Percentiles rank a stretch among this genome's conserved stretches.
Evolutionary conservation across 2,113 vertebrate species (phyloP).

Genomic region (Cavia aperea): DNA sequence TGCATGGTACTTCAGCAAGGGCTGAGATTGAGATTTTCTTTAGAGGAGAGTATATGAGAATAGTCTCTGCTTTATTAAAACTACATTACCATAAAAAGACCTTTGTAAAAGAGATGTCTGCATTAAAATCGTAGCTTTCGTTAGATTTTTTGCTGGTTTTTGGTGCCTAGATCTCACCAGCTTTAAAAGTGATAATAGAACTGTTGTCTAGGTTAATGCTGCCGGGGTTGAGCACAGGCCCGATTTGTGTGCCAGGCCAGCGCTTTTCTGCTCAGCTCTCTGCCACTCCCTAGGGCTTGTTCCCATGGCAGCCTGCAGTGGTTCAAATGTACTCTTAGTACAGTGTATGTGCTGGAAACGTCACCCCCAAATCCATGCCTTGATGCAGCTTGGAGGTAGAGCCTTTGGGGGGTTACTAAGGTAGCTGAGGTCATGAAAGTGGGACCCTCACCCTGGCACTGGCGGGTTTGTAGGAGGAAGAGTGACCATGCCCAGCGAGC

Average conservation of each 20-base stretch:
- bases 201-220: background rate
- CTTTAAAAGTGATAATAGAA: background rate
- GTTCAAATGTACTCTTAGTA: background rate
- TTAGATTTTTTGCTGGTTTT: background rate
- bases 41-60: background rate
- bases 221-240: background rate
- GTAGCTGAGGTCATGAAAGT: no score
- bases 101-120: background rate
- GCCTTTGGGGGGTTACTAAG: background rate
- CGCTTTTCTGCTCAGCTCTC: background rate
- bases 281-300: background rate
- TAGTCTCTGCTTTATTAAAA: background rate
- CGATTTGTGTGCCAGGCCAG: background rate
- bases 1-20: background rate
- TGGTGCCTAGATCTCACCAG: background rate
- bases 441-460: no score
- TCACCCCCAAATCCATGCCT: background rate
- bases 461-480: background rate
- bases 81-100: background rate
- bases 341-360: background rate
- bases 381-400: background rate
- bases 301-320: background rate
- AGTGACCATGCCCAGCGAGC: background rate
- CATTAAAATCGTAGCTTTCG: slow-evolving; percentile 8
- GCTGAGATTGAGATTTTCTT: background rate